Base-by-base conservation (phyloP, 2,888 invertebrate species). In the Volucella inflata region DNA sequence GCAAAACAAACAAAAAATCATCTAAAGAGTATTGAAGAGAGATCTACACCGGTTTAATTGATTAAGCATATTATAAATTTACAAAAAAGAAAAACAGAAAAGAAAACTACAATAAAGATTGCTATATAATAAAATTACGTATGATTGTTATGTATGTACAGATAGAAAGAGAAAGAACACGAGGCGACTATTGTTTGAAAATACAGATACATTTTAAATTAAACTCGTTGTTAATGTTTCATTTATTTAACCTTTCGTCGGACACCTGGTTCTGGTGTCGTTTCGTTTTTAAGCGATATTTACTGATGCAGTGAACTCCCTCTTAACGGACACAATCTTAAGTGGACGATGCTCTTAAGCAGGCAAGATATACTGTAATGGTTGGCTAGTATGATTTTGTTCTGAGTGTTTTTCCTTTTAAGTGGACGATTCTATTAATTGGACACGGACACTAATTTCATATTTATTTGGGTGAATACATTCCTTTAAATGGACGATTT, bases 91-190 rank as follows among this genome's bases (percentile, higher is more conserved):
- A 60, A 59, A 68, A 60, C 30, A 60, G 48, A 53, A 76, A 42
- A 17, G 14, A 76, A 68, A 75, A 64, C 40, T 21, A 42, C 48
- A 76, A 80, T 65, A 62, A 75, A 75, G 59, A 79, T 70, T 81
- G 76, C 76, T 76, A 70, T 76, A 76, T 76, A 76, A 71, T 53
- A 60, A 80, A 57, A 74, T 57, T 64, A 60, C 80, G 81, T 76
- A 81, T 80, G 65, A 80, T 85, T 85, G 85, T 85, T 85, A 81
- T 85, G 67, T 77, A 81, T 85, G 85, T 81, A 85, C 76, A 85
- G 85, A 62, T 70, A 64, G 67, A 72, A 48, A 68, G 77, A 60
- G 67, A 71, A 67, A 67, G 30, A 68, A 64, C 64, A 64, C 51
- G 85, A 44, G 48, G n/a, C 30, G 70, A 85, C 71, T 81, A 85